A percentile compares a stretch with the other conserved stretches of the same genome.
Evolutionary conservation across 2,113 vertebrate species (phyloP).

Genomic region (Toxotes chatareus): DNA sequence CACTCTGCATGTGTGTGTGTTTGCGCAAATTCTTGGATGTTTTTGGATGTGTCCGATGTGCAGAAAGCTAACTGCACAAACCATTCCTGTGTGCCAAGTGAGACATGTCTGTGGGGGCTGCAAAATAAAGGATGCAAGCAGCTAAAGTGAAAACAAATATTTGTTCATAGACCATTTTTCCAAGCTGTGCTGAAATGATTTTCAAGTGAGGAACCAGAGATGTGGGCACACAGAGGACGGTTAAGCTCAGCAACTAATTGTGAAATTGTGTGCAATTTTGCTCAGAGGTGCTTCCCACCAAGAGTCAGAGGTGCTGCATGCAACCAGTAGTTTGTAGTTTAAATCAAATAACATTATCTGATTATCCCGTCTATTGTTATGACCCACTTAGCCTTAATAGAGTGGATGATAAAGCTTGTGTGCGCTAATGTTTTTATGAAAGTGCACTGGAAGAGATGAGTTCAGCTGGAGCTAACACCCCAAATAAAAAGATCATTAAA

Average conservation of each 20-base stretch:
- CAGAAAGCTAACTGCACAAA: slow-evolving; percentile 31
- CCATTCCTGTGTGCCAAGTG: slow-evolving; percentile 40
- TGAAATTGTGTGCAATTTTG: slow-evolving; percentile 49
- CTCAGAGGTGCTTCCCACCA: slow-evolving; percentile 41
- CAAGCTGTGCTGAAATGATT: slow-evolving; percentile 59
- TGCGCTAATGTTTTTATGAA: slow-evolving; percentile 21
- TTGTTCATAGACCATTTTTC: slow-evolving; percentile 70
- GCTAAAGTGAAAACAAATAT: slow-evolving; percentile 79
- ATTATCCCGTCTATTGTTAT: slow-evolving; percentile 67
- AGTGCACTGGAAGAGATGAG: slow-evolving; percentile 31
- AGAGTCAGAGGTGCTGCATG: slow-evolving; percentile 6
- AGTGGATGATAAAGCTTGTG: slow-evolving; percentile 37
- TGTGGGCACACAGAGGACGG: slow-evolving; percentile 10
- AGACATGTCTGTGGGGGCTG: slow-evolving; percentile 32
- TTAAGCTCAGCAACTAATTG: slow-evolving; percentile 33
- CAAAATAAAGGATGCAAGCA: slow-evolving; percentile 46
- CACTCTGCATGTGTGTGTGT: slow-evolving; percentile 19
- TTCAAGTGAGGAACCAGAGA: slow-evolving; percentile 51
- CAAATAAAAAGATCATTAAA: slow-evolving; percentile 58
- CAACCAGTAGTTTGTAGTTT: slow-evolving; percentile 40
- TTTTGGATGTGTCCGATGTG: slow-evolving; percentile 23
- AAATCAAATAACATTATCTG: slow-evolving; percentile 61
- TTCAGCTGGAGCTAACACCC: slow-evolving; percentile 42
- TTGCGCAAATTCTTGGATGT: slow-evolving; percentile 26
- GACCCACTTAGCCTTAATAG: slow-evolving; percentile 68